Percentiles rank a stretch among this genome's conserved stretches.
These are phyloP conservation scores for Tenualosa ilisha DNA, from an alignment of 2,797 vertebrate genomes.

Conservation along the genomic window DNA sequence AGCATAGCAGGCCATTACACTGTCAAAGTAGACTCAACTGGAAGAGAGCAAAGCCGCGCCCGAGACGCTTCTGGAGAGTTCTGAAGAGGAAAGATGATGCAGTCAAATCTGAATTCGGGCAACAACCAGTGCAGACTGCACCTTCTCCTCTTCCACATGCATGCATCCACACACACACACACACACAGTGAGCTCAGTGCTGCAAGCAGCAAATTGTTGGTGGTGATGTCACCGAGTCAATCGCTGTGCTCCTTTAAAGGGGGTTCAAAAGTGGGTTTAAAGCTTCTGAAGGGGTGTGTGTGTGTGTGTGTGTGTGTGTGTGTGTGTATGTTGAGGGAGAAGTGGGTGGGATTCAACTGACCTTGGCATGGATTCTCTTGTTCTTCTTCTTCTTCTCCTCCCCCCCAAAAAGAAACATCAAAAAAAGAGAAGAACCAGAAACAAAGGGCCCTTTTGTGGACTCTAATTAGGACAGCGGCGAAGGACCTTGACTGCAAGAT, in stretches of 20 bases:
- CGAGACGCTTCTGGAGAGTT: background rate
- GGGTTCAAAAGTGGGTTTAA: conserved; percentile 22
- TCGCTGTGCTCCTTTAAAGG: background rate
- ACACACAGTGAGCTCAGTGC: background rate
- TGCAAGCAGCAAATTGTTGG: background rate
- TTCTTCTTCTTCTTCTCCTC: background rate
- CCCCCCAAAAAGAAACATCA: background rate
- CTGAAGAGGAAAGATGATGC: background rate
- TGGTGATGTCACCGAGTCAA: conserved; percentile 18
- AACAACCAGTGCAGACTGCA: background rate
- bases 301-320: conserved; percentile 27
- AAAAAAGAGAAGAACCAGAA: conserved; percentile 33
- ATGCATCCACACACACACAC: background rate
- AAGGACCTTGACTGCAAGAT: conserved; percentile 66
- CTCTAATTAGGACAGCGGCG: conserved; percentile 69
- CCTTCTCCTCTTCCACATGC: background rate
- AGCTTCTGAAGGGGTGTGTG: conserved; percentile 8
- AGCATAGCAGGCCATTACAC: background rate
- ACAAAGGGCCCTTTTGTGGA: conserved; percentile 64
- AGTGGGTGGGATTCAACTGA: conserved; percentile 25
- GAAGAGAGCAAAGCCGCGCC: background rate
- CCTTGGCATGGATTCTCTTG: conserved; percentile 27
- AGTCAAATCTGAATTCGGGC: conserved; percentile 7
- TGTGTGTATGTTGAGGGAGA: conserved; percentile 18
- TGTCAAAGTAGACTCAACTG: background rate